phyloP scores from a whole-genome alignment of 2,888 invertebrate genomes.

The Pheosia gnoma region DNA sequence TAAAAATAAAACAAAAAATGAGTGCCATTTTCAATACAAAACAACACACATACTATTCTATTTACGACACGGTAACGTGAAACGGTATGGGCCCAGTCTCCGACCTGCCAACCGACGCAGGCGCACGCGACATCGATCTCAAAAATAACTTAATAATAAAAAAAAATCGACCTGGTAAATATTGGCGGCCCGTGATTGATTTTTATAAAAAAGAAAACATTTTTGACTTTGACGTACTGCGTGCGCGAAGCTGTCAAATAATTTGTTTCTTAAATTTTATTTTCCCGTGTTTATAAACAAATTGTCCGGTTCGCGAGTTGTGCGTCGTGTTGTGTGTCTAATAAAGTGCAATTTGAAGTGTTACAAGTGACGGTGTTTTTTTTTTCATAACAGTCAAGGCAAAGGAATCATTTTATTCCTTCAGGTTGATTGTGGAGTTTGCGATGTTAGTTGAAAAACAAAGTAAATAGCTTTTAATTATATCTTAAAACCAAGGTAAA shows the following conservation, averaged over 20 bases:
- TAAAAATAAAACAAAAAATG: too few relatives aligned
- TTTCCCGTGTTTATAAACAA: not conserved
- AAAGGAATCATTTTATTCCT: too few relatives aligned
- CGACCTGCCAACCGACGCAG: conserved; percentile 43
- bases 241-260: conserved; percentile 15
- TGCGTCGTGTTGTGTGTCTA: not conserved
- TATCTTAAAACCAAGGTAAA: too few relatives aligned
- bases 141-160: conserved; percentile 17
- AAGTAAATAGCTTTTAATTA: too few relatives aligned
- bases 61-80: conserved; percentile 61
- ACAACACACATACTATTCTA: conserved; percentile 58
- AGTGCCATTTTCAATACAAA: too few relatives aligned
- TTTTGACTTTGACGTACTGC: not conserved
- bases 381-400: not conserved
- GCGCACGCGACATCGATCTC: conserved; percentile 49
- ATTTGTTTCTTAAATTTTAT: not conserved
- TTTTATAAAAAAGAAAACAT: not conserved
- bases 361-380: not conserved
- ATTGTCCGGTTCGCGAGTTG: not conserved
- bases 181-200: not conserved
- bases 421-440: not conserved
- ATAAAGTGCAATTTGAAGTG: conserved; percentile 1
- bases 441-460: not conserved
- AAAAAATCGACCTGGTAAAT: not conserved
- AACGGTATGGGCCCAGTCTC: conserved; percentile 49